Evolutionary conservation across 64 coral and sea anemone species (phyloP), one percentile per base, ranked within the genome.

Genomic region (Acropora yongei): DNA sequence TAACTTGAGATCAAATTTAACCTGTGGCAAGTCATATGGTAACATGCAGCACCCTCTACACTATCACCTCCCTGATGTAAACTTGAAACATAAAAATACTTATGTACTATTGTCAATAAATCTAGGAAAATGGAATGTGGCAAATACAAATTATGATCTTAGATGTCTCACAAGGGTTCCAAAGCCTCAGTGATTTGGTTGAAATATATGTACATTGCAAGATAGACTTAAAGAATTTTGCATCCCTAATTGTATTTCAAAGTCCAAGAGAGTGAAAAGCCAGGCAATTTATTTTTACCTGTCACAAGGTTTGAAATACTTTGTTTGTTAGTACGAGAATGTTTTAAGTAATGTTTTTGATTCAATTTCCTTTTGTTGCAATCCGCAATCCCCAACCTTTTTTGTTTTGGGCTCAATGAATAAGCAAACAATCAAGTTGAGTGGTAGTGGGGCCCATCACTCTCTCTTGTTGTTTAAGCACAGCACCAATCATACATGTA

Each of bases 271-370:
- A 71, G 67, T 71, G 67, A 71, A 71, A 71, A 71, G 17, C 30
- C 67, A 71, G 67, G 67, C 67, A 71, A 71, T 71, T 30, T 71
- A 71, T 66, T 71, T 71, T 71, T 71, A 71, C 17, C 16, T 71
- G 67, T 71, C 67, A 71, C 67, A 71, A 71, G 67, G 67, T 71
- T 71, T 71, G 17, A 71, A 61, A 71, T 71, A 71, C 19, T 71
- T 71, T 71, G n/a, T n/a, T 30, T 71, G 67, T 30, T 71, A 12
- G 8, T 30, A 71, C 12, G 67, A 71, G 67, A 71, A 71, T 71
- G 16, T 71, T 71, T 71, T 20, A 71, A 71, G 4, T 71, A 71
- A 71, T 71, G 67, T 71, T 71, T 71, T n/a, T 71, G 67, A 71
- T 20, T 71, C 67, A 71, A 71, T 71, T 71, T 71, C 19, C 19